phyloP scores from a whole-genome alignment of 2,113 vertebrate species.

The Theropithecus gelada region DNA sequence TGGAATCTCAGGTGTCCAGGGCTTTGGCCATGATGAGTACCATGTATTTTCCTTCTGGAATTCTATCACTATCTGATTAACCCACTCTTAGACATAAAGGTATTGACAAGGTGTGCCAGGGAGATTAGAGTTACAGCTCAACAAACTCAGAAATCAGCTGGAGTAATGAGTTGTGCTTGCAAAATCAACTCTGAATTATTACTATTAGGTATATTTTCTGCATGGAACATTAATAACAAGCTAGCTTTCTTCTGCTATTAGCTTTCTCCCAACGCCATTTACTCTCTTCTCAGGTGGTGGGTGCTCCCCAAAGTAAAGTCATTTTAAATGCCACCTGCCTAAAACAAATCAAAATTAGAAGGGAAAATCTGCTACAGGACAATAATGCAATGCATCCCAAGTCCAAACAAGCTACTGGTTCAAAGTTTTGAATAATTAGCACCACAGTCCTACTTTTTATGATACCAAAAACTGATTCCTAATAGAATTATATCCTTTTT shows the following conservation, averaged over 20 bases:
- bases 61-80: neutral
- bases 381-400: neutral
- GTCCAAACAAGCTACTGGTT: neutral
- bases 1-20: neutral
- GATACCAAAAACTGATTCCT: neutral
- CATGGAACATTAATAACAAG: neutral
- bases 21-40: neutral
- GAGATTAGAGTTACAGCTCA: conserved; percentile 30
- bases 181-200: conserved; percentile 41
- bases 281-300: neutral
- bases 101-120: neutral
- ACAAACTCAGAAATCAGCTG: neutral
- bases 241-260: neutral
- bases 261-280: neutral
- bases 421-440: neutral
- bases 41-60: neutral
- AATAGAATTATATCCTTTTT: neutral
- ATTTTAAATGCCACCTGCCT: neutral
- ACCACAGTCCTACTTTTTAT: neutral
- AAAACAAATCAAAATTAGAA: conserved; percentile 8
- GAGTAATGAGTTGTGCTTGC: conserved; percentile 5
- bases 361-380: neutral
- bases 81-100: neutral
- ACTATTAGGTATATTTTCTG: neutral
- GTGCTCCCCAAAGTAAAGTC: neutral